Conservation (phyloP, 2,888 invertebrate species). For the Cartodere bifasciata region DNA sequence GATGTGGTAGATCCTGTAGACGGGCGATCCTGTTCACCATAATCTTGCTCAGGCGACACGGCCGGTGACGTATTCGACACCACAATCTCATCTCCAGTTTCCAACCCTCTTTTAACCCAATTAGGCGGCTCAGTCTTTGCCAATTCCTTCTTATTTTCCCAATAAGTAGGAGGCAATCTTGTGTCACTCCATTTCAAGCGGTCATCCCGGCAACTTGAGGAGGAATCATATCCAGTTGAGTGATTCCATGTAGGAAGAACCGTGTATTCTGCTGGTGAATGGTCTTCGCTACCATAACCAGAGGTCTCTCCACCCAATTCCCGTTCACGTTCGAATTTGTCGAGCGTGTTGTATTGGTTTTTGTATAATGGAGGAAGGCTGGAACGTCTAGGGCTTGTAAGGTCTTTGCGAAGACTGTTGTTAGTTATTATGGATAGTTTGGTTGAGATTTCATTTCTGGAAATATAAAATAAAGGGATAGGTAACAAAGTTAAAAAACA, state of each 20-base stretch:
- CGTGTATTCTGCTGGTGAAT: slow-evolving; percentile 33
- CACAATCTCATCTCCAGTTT: slow-evolving; percentile 36
- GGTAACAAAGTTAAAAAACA: too few relatives aligned
- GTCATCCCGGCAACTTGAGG: slow-evolving; percentile 42
- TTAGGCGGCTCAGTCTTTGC: slow-evolving; percentile 32
- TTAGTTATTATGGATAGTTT: neutral
- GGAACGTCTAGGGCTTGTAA: slow-evolving; percentile 18
- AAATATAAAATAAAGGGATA: too few relatives aligned
- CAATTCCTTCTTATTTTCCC: slow-evolving; percentile 41
- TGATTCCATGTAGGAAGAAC: slow-evolving; percentile 6
- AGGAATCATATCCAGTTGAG: slow-evolving; percentile 30
- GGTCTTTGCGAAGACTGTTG: slow-evolving; percentile 2
- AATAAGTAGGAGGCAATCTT: slow-evolving; percentile 54
- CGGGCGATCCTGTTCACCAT: slow-evolving; percentile 29
- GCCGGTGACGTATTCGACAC: slow-evolving; percentile 36
- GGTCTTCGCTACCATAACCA: slow-evolving; percentile 71
- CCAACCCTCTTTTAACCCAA: slow-evolving; percentile 42
- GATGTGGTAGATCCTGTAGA: slow-evolving; percentile 29
- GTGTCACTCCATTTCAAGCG: slow-evolving; percentile 64
- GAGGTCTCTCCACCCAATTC: slow-evolving; percentile 61
- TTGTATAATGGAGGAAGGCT: slow-evolving; percentile 33
- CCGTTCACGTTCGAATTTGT: slow-evolving; percentile 32
- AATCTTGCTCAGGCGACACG: slow-evolving; percentile 33
- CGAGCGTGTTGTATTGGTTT: slow-evolving; percentile 27
- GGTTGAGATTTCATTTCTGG: too few relatives aligned